Base-by-base conservation (phyloP, 2,888 invertebrate genomes). In the Xiphydria camelus region DNA sequence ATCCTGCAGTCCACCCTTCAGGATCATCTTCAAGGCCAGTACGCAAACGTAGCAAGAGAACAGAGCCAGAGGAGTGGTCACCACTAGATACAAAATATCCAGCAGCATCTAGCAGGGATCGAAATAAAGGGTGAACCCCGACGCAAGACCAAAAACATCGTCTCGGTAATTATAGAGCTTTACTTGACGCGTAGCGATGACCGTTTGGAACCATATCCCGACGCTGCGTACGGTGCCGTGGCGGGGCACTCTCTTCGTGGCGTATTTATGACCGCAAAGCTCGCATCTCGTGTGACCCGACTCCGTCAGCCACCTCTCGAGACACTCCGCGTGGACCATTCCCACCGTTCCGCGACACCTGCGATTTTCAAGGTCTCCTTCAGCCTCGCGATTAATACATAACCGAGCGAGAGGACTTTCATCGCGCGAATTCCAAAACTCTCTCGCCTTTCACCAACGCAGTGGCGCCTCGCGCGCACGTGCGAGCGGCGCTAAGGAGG, bases 261-360 rank as follows among this genome's bases (percentile, higher is more conserved):
- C 60, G 59, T 79, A 83, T 20, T 72, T 67, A 59, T 78, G 78
- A 38, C 78, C 76, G 66, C 83, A 83, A 29, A 83, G 73, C 64
- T 83, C 83, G 67, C 83, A 83, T 44, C 68, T 66, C 20, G 75
- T 73, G 49, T 74, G 71, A 19, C 79, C 79, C n/a, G 78, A 78
- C 57, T 79, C 78, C 15, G 80, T 79, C 14, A 82, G 70, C 82
- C 82, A 82, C 39, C 76, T 75, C 59, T 82, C 81, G 45, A 82
- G 72, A 55, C 82, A 82, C 38, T 77, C 76, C 9, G 76, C 67
- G 64, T 82, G 81, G 18, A 80, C 75, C 33, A 79, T 61, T 4
- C 80, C 80, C 50, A 82, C 76, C 2, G 79, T 77, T 9, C 82
- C 82, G 20, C 76, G 72, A 63, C 82, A 82, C 54, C 76, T 70